Conservation (phyloP, 2,113 vertebrate genomes). For the Dicrurus megarhynchus region DNA sequence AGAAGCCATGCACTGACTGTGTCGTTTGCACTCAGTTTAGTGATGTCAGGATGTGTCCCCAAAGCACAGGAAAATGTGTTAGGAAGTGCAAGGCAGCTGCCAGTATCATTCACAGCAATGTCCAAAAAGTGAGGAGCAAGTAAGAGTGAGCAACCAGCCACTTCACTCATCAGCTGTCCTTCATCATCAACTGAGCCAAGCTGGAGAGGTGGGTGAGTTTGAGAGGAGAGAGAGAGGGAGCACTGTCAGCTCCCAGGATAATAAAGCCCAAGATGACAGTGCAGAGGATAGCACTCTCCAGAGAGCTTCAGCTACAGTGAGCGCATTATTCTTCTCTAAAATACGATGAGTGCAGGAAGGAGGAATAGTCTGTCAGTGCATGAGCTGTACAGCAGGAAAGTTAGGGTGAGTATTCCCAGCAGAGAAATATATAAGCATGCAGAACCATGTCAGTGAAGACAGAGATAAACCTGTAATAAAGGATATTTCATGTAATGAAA, state of each 20-base stretch:
- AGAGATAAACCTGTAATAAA: neutral
- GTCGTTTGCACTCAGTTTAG: neutral
- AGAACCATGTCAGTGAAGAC: neutral
- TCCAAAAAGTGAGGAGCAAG: neutral
- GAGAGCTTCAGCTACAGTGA: neutral
- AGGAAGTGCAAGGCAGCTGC: neutral
- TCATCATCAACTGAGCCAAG: neutral
- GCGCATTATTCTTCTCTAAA: neutral
- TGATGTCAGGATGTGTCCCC: neutral
- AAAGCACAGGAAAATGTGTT: neutral
- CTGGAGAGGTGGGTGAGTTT: neutral
- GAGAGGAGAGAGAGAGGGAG: neutral
- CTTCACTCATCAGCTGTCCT: neutral
- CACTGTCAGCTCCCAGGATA: neutral
- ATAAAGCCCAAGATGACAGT: neutral
- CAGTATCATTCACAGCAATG: accelerated
- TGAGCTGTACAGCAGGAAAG: neutral
- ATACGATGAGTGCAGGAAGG: neutral
- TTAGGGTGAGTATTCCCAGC: neutral
- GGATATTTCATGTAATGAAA: neutral
- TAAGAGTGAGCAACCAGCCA: accelerated
- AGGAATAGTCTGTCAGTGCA: neutral
- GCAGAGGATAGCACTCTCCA: neutral
- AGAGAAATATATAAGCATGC: neutral
- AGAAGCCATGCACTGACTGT: neutral